phyloP scores from a whole-genome alignment of 1,140 invertebrate species.

The Drosophila simulans region DNA sequence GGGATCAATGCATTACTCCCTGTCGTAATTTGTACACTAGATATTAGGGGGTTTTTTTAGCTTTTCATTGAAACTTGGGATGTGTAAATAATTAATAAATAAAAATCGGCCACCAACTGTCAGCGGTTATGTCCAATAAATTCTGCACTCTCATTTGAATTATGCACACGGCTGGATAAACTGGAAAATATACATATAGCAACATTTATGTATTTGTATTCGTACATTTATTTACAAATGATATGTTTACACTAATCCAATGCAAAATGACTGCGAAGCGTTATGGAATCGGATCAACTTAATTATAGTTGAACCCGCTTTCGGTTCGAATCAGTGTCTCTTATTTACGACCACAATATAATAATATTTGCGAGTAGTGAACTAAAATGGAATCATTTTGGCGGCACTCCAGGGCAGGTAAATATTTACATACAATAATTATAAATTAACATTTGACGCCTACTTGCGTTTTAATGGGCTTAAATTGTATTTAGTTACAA shows the following conservation, averaged over 20 bases:
- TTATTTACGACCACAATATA: slow-evolving; percentile 8
- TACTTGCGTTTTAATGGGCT: slow-evolving; percentile 41
- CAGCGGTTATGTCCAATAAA: slow-evolving; percentile 13
- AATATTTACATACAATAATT: slow-evolving; percentile 54
- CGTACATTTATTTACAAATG: slow-evolving; percentile 32
- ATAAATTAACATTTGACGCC: slow-evolving; percentile 59
- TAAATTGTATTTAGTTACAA: slow-evolving; percentile 25
- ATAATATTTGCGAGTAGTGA: slow-evolving; percentile 19
- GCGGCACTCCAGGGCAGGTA: slow-evolving; percentile 4
- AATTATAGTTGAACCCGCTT: slow-evolving; percentile 21
- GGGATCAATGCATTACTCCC: slow-evolving; percentile 32
- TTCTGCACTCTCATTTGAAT: slow-evolving; percentile 44
- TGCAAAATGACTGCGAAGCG: slow-evolving; percentile 15
- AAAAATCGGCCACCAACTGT: slow-evolving; percentile 72
- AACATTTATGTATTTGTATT: slow-evolving; percentile 4
- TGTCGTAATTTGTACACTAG: slow-evolving; percentile 55
- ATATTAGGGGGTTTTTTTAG: slow-evolving; percentile 50
- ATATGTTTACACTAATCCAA: slow-evolving; percentile 34
- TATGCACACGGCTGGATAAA: slow-evolving; percentile 19
- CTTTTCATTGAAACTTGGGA: slow-evolving; percentile 33
- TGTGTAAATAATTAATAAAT: slow-evolving; percentile 76
- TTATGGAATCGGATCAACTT: slow-evolving; percentile 34
- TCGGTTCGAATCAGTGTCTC: slow-evolving; percentile 1
- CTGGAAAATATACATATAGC: slow-evolving; percentile 18
- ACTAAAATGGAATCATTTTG: slow-evolving; percentile 38